Evolutionary conservation across 1,140 invertebrate species (phyloP), one percentile per base, ranked within the genome.

Genomic region (Trichonephila clavipes): DNA sequence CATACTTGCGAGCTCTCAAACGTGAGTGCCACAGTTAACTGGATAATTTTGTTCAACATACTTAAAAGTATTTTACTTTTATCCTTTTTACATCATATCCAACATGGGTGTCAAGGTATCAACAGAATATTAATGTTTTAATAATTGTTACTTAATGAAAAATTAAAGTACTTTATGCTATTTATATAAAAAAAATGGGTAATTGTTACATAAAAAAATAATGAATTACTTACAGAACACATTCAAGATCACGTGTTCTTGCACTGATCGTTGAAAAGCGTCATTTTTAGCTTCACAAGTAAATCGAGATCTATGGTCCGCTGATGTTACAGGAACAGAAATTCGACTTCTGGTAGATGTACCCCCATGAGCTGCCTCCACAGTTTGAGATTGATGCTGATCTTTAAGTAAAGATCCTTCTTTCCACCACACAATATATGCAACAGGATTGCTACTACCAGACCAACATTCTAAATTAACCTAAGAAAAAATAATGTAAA

Each of bases 231-330:
- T 97, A 99, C 98, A 99, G 90, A 98, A 96, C 81, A 99, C 98
- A 96, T 98, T 97, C 34, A 99, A 96, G 0, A 97, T 97, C 61
- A 98, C 96, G 0, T 98, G 98, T 95, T 99, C 98, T 95, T 98
- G 98, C 12, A 98, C 97, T 64, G 97, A 97, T 92, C 98, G 96
- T 95, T 98, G 97, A 93, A 99, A 96, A 21, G 97, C 97, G 40
- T 97, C 96, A 96, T 99, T 99, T 95, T 97, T 97, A 0, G 98
- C 99, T 95, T 99, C 97, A 96, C 99, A 99, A 16, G 98, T 99
- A 96, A 98, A 99, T 24, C 98, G 97, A n/a, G 97, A 96, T 72
- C 97, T 97, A 96, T 99, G 98, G 96, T 99, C 97, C 86, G 98
- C 97, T 94, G 98, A 97, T 10, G 97, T 98, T 61, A 99, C 97